A percentile compares a stretch with the other conserved stretches of the same genome.
Evolutionary conservation across 2,888 invertebrate genomes (phyloP).

Genomic region (Barypeithes pellucidus): DNA sequence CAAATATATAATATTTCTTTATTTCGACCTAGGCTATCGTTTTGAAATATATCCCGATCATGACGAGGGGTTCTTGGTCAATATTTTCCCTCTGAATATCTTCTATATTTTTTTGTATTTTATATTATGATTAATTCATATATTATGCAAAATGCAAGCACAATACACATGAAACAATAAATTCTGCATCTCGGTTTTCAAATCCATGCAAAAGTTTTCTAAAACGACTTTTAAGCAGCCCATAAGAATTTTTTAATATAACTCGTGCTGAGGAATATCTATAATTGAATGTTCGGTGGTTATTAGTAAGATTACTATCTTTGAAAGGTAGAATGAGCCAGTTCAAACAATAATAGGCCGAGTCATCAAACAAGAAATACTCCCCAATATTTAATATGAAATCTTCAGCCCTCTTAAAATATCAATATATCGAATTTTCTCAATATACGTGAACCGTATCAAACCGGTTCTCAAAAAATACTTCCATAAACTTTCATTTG

Average conservation of each 20-base stretch:
- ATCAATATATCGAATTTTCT: conserved; percentile 55
- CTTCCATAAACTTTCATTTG: conserved; percentile 44
- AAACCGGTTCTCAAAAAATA: conserved; percentile 51
- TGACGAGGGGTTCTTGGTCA: background rate
- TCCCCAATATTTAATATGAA: conserved; percentile 25
- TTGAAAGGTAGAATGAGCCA: conserved; percentile 54
- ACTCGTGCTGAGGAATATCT: conserved; percentile 47
- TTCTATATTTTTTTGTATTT: conserved; percentile 26
- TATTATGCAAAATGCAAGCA: conserved; percentile 50
- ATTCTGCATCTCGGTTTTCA: conserved; percentile 41
- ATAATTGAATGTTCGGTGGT: conserved; percentile 53
- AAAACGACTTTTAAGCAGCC: conserved; percentile 55
- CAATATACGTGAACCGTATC: conserved; percentile 57
- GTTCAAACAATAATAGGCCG: conserved; percentile 50
- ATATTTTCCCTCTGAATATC: conserved; percentile 8
- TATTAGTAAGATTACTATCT: conserved; percentile 47
- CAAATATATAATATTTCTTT: conserved; percentile 9
- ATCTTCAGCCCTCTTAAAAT: conserved; percentile 27
- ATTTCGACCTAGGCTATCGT: conserved; percentile 2
- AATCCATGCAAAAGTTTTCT: conserved; percentile 42
- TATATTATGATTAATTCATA: conserved; percentile 37
- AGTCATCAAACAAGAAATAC: conserved; percentile 51
- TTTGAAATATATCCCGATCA: conserved; percentile 8
- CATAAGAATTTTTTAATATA: conserved; percentile 54
- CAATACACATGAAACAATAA: conserved; percentile 45